A percentile compares a stretch with the other conserved stretches of the same genome.
phyloP scores from a whole-genome alignment of 2,888 invertebrate genomes.

The Macrosoma leucophasiata region DNA sequence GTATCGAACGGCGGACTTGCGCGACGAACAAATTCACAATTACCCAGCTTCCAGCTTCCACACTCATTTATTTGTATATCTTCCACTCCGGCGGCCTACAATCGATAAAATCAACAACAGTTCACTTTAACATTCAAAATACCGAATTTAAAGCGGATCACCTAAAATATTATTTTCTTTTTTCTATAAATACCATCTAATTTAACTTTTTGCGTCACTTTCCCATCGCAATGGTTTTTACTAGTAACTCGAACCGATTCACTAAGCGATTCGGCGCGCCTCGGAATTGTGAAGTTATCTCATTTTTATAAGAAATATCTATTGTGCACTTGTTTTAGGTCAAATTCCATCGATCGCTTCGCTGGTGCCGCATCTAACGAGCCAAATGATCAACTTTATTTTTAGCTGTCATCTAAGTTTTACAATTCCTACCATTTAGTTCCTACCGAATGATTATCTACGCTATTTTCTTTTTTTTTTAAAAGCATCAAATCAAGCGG shows the following conservation, averaged over 20 bases:
- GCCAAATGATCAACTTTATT: conserved; percentile 16
- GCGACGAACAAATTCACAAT: no score
- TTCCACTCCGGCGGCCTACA: no score
- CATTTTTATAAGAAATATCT: conserved; percentile 46
- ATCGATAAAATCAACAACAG: conserved; percentile 11
- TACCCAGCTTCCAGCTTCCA: no score
- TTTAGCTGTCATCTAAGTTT: conserved; percentile 5
- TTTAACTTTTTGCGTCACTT: conserved; percentile 39
- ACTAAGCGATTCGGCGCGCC: conserved; percentile 52
- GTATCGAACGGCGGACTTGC: conserved; percentile 20
- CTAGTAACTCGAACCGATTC: conserved; percentile 46
- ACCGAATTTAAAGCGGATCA: no score
- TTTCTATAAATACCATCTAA: conserved; percentile 31
- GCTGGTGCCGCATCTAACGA: conserved; percentile 30
- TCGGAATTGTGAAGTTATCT: conserved; percentile 37
- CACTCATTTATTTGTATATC: no score
- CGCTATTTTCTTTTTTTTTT: conserved; percentile 17
- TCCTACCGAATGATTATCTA: conserved; percentile 15
- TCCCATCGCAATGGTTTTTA: conserved; percentile 45
- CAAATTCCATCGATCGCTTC: conserved; percentile 50
- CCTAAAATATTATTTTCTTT: conserved; percentile 20
- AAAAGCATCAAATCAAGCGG: conserved; percentile 22
- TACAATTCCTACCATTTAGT: no score
- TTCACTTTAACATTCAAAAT: conserved; percentile 10
- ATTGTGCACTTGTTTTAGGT: conserved; percentile 45